Percentiles rank a stretch among this genome's conserved stretches.
Conservation (phyloP, 2,113 vertebrate species). For the Paracanthobrama guichenoti region DNA sequence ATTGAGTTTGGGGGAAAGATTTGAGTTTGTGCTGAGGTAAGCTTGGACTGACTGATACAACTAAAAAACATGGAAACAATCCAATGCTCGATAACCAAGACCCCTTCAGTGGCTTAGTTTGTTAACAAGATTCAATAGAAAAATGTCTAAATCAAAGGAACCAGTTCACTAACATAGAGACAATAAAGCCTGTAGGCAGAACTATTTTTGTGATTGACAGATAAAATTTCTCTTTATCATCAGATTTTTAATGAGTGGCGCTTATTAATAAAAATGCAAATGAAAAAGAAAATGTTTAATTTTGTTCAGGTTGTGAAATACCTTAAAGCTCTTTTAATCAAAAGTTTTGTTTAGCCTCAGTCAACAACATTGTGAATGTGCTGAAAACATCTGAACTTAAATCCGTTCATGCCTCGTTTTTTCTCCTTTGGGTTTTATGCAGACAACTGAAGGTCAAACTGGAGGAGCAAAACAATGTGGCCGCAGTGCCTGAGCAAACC, state of each 20-base stretch:
- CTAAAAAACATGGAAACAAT: background rate
- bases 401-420: background rate
- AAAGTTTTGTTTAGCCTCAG: background rate
- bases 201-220: background rate
- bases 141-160: background rate
- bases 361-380: background rate
- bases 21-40: conserved; percentile 36
- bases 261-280: background rate
- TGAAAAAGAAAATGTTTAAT: background rate
- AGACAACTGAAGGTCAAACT: conserved; percentile 7
- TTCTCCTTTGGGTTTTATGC: background rate
- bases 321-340: background rate
- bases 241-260: background rate
- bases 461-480: background rate
- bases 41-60: background rate
- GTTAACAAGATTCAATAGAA: background rate
- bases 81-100: background rate
- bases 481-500: background rate
- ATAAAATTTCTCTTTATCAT: background rate
- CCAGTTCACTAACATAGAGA: background rate
- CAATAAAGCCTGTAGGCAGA: background rate
- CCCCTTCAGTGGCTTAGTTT: background rate
- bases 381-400: background rate
- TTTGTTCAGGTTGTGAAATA: background rate
- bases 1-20: conserved; percentile 19